phyloP scores from a whole-genome alignment of 2,797 vertebrate species.

The Hephaestus fuliginosus region DNA sequence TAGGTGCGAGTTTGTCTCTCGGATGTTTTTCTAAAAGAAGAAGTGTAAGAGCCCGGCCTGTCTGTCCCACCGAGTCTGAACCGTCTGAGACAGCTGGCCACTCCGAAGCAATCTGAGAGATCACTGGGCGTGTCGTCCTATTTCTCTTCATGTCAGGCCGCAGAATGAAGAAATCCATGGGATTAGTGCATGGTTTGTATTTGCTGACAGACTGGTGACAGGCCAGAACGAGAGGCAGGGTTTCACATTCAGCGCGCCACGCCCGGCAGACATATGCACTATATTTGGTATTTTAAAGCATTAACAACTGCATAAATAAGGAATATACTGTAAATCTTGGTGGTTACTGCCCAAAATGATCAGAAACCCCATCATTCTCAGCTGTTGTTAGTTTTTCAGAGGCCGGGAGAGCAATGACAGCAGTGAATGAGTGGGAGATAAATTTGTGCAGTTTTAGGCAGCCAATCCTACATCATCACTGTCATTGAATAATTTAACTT shows the following conservation, averaged over 20 bases:
- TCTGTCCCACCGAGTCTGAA: conserved; percentile 39
- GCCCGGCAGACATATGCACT: conserved; percentile 30
- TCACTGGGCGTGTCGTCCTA: conserved; percentile 62
- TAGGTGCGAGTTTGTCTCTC: conserved; percentile 17
- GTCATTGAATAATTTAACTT: neutral
- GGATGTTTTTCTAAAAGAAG: neutral
- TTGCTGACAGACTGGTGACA: conserved; percentile 65
- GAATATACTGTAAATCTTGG: neutral
- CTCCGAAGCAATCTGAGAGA: conserved; percentile 66
- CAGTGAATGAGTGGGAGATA: neutral
- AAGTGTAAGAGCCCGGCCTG: neutral
- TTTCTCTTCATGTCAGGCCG: conserved; percentile 62
- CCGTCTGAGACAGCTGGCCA: conserved; percentile 65
- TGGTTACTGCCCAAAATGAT: neutral
- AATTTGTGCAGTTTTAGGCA: conserved; percentile 1
- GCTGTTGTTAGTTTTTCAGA: neutral
- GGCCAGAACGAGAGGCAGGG: conserved; percentile 50
- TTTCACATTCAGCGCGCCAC: conserved; percentile 49
- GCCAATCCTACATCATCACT: neutral
- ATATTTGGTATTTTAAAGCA: conserved; percentile 41
- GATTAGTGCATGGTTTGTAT: conserved; percentile 64
- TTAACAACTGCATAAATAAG: conserved; percentile 22
- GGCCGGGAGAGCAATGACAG: conserved; percentile 8
- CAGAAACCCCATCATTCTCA: conserved; percentile 7
- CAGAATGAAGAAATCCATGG: conserved; percentile 71